These are phyloP conservation scores for Apteryx owenii DNA, from an alignment of 2,113 vertebrate genomes.

Conservation along the genomic window DNA sequence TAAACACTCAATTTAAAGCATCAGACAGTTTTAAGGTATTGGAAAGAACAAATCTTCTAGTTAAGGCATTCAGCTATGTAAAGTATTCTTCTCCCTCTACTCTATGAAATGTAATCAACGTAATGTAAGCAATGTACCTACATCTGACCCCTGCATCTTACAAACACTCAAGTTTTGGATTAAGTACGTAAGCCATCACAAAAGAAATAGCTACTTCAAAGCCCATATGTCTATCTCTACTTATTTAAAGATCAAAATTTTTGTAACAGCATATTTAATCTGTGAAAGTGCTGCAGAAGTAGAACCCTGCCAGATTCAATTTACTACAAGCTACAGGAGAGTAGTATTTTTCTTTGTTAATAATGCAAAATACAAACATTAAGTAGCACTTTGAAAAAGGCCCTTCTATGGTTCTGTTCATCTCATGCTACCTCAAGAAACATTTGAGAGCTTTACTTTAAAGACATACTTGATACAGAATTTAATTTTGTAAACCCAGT, in stretches of 20 bases:
- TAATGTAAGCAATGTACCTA: background rate
- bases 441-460: background rate
- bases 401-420: background rate
- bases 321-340: background rate
- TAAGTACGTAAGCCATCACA: background rate
- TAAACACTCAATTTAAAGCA: background rate
- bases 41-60: background rate
- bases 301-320: background rate
- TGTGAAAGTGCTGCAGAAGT: background rate
- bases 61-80: background rate
- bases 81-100: background rate
- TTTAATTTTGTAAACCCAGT: background rate
- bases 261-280: background rate
- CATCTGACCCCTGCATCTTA: background rate
- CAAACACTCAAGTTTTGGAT: background rate
- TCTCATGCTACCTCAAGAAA: background rate
- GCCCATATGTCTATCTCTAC: background rate
- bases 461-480: background rate
- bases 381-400: background rate
- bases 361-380: background rate
- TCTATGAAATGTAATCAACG: background rate
- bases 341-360: background rate
- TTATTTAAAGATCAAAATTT: background rate
- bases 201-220: constrained; percentile 16
- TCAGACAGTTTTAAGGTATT: background rate